These are phyloP conservation scores for Caenorhabditis becei DNA, from an alignment of 2,888 invertebrate species.

Conservation along the genomic window DNA sequence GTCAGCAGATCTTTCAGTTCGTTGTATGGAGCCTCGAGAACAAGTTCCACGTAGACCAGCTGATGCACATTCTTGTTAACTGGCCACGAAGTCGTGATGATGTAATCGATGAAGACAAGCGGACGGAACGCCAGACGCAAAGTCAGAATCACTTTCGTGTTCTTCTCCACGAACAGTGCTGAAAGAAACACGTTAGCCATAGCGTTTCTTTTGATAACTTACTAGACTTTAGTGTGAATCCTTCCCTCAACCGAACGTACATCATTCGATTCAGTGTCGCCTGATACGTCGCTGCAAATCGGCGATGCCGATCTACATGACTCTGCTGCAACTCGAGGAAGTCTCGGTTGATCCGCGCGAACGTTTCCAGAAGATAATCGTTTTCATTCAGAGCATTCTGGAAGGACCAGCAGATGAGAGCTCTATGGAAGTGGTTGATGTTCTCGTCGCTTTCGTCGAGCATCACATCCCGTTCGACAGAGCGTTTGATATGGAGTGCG, in stretches of 20 bases:
- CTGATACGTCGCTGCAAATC: constrained; percentile 53
- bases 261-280: constrained; percentile 85
- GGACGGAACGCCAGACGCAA: constrained; percentile 88
- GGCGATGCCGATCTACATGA: constrained; percentile 67
- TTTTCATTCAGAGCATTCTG: constrained; percentile 83
- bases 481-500: constrained; percentile 4
- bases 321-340: constrained; percentile 81
- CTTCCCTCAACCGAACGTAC: constrained; percentile 88
- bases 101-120: constrained; percentile 87
- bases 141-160: constrained; percentile 82
- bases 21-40: constrained; percentile 84
- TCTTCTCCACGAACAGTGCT: constrained; percentile 44
- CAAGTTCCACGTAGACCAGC: constrained; percentile 67
- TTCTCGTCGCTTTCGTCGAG: constrained; percentile 25
- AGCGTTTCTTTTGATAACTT: constrained; percentile 2
- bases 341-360: constrained; percentile 83
- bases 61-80: constrained; percentile 37
- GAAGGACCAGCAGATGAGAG: constrained; percentile 86
- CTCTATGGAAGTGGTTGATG: constrained; percentile 77
- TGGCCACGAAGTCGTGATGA: constrained; percentile 83
- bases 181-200: background rate
- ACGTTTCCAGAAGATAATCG: constrained; percentile 70
- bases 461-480: constrained; percentile 11
- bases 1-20: constrained; percentile 87
- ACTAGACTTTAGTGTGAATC: constrained; percentile 86